These are phyloP conservation scores for Falco cherrug DNA, from an alignment of 2,797 vertebrate genomes.

Conservation along the genomic window DNA sequence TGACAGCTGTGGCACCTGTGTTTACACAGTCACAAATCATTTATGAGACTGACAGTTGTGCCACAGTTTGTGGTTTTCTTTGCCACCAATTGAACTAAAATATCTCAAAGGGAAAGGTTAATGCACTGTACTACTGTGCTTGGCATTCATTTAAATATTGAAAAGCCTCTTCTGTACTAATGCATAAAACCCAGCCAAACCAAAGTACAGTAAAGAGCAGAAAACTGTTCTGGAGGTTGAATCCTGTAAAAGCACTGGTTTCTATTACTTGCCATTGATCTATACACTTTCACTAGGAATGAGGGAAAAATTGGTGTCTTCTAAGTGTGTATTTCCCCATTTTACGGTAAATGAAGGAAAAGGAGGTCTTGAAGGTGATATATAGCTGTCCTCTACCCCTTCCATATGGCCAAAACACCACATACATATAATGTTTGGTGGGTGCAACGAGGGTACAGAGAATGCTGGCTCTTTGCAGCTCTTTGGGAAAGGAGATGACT, in stretches of 20 bases:
- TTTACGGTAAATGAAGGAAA: not conserved
- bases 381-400: not conserved
- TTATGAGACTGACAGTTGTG: slow-evolving; percentile 56
- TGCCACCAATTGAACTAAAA: slow-evolving; percentile 66
- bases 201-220: slow-evolving; percentile 7
- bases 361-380: not conserved
- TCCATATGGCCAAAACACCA: not conserved
- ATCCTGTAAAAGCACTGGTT: not conserved
- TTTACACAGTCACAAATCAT: slow-evolving; percentile 62
- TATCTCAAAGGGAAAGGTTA: slow-evolving; percentile 67
- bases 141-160: slow-evolving; percentile 61
- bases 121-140: slow-evolving; percentile 56
- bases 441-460: rapidly evolving
- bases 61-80: slow-evolving; percentile 68
- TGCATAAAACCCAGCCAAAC: slow-evolving; percentile 49
- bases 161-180: slow-evolving; percentile 32
- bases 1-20: slow-evolving; percentile 42
- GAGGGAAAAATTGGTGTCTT: not conserved
- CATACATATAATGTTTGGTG: not conserved
- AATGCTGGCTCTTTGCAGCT: not conserved
- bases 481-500: not conserved
- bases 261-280: not conserved
- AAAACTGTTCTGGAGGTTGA: not conserved
- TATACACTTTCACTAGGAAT: not conserved
- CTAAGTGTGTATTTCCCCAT: not conserved